Base-by-base conservation (phyloP, 2,888 invertebrate genomes). In the Ophion costatus region DNA sequence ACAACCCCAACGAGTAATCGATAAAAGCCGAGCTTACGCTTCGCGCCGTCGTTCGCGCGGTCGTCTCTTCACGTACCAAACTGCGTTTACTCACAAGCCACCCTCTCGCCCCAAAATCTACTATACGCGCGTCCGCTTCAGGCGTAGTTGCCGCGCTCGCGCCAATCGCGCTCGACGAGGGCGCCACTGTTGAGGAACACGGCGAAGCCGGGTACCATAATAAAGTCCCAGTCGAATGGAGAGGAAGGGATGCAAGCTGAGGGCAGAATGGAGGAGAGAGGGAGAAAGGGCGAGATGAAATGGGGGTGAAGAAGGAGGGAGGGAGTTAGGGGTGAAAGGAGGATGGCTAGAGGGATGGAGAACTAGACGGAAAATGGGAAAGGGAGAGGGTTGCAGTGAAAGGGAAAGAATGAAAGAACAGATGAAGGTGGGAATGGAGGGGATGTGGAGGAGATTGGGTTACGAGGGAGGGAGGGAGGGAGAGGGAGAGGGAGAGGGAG, bases 1-100 rank as follows among this genome's bases (percentile, higher is more conserved):
- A 91, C 87, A 89, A 71, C 88, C 77, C 85, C 70, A 64, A 74
- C 78, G 75, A 81, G 78, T 45, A 90, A 92, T 92, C 92, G 92
- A 92, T 92, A 92, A 91, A 91, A 92, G 84, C 89, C 91, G 74
- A 84, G 91, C 91, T 80, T 92, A 91, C 91, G 90, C 91, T 92
- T 91, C 90, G 90, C 91, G 88, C 90, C 90, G 90, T 87, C 61
- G 82, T 59, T 56, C 83, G 76, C 80, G 80, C 83, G 74, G 69
- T 64, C 66, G 51, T 63, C 51, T 71, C 33, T 22, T 4, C 51
- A 51, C 42, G 6, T 42, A 56, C 56, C 2, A n/a, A 61, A 45
- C 61, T n/a, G 59, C 59, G 29, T 45, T 70, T 29, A 33, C 10
- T 57, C 67, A 63, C 67, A 5, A 63, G 24, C 24, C 57, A 20